Evolutionary conservation across 2,888 invertebrate species (phyloP).

Genomic region (Chaetogeoica ovagalla): DNA sequence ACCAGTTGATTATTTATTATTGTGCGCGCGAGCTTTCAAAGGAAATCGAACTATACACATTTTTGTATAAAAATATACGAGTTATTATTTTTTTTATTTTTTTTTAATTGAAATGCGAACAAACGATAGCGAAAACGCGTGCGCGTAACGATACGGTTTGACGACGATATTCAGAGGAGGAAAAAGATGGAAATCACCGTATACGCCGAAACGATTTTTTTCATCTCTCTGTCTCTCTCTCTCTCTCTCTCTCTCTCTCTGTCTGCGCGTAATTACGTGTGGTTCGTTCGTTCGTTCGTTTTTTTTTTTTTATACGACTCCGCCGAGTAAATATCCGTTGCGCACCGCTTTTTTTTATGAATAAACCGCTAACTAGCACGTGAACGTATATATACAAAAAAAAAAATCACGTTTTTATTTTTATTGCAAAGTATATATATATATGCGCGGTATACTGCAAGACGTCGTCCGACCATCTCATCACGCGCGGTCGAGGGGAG

Average conservation of each 20-base stretch:
- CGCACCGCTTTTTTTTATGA: slow-evolving; percentile 17
- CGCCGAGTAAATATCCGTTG: not conserved
- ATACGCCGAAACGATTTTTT: not conserved
- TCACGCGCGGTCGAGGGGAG: no score
- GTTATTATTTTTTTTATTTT: not conserved
- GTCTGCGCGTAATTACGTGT: no score
- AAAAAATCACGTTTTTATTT: no score
- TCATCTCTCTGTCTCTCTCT: no score
- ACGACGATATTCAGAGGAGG: no score
- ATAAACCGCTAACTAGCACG: slow-evolving; percentile 48
- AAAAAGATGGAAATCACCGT: not conserved
- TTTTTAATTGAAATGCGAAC: slow-evolving; percentile 12
- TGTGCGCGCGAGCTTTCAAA: no score
- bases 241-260: no score
- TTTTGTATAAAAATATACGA: no score
- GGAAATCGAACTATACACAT: no score
- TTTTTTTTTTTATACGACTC: not conserved
- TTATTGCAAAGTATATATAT: no score
- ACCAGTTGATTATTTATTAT: no score
- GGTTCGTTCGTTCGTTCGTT: not conserved
- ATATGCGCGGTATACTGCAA: not conserved
- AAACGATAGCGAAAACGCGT: not conserved
- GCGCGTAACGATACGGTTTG: not conserved
- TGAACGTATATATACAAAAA: not conserved
- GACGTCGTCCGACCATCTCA: slow-evolving; percentile 17